These are phyloP conservation scores for Zaprionus camerounensis DNA, from an alignment of 1,140 invertebrate species.

Conservation along the genomic window DNA sequence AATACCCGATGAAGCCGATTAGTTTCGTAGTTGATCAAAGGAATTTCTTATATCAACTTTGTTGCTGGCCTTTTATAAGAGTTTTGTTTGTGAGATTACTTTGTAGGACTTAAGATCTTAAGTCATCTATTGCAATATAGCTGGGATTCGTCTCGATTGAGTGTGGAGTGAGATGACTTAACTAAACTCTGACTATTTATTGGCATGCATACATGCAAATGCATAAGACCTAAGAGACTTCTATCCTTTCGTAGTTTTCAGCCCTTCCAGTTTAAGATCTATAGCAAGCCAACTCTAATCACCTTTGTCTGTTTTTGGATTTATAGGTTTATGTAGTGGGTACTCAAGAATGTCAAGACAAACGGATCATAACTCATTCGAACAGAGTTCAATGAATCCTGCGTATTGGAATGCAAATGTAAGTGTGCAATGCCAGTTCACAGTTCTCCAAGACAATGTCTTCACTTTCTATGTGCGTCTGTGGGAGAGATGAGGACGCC, in stretches of 20 bases:
- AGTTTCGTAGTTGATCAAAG: background rate
- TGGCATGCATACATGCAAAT: background rate
- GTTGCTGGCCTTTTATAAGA: background rate
- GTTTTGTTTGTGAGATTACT: background rate
- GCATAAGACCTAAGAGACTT: background rate
- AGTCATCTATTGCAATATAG: background rate
- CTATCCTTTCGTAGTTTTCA: background rate
- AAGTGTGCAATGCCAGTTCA: background rate
- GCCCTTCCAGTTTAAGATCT: background rate
- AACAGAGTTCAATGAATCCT: background rate
- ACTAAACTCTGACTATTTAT: background rate
- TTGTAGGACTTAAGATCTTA: background rate
- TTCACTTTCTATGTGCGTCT: background rate
- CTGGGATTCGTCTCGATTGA: background rate
- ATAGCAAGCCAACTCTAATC: background rate
- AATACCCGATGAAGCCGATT: background rate
- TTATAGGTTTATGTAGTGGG: slow-evolving; percentile 50
- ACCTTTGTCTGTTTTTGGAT: background rate
- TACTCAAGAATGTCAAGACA: slow-evolving; percentile 12
- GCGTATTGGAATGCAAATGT: background rate
- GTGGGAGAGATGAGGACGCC: slow-evolving; percentile 6
- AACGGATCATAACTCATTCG: slow-evolving; percentile 43
- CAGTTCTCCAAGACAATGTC: background rate
- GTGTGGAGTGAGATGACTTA: background rate
- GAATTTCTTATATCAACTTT: background rate